Percentiles rank a stretch among this genome's conserved stretches.
These are phyloP conservation scores for Tetramorium bicarinatum DNA, from an alignment of 2,888 invertebrate species.

Conservation along the genomic window DNA sequence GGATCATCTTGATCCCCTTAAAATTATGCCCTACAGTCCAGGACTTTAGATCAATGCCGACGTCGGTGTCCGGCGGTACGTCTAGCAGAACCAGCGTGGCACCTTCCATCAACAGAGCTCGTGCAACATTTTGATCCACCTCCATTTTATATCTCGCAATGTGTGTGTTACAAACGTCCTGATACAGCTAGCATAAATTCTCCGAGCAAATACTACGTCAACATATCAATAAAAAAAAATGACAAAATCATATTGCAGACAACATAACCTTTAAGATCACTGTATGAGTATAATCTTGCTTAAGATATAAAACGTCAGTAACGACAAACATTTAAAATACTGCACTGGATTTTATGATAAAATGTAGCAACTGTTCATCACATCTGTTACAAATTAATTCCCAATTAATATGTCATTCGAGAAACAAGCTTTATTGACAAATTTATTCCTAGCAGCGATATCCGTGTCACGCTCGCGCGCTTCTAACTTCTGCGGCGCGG, in stretches of 20 bases:
- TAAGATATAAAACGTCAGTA: not conserved
- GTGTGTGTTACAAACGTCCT: constrained; percentile 25
- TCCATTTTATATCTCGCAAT: constrained; percentile 78
- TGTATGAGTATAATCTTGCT: not conserved
- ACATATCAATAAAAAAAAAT: not conserved
- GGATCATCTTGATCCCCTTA: constrained; percentile 99
- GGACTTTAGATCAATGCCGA: constrained; percentile 97
- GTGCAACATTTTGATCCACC: constrained; percentile 93
- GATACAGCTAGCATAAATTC: not conserved
- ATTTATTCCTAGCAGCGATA: not conserved
- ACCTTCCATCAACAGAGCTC: constrained; percentile 92
- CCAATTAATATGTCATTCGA: not conserved
- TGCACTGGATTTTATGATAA: not conserved
- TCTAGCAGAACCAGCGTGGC: constrained; percentile 94
- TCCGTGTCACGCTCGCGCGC: not conserved
- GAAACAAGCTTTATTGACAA: not conserved
- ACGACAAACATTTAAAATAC: not conserved
- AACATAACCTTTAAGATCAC: constrained; percentile 1
- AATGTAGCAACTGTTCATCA: not conserved
- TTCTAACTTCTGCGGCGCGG: not conserved
- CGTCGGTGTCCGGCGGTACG: constrained; percentile 96
- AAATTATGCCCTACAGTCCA: constrained; percentile 97
- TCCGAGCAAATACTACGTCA: not conserved
- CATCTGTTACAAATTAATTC: not conserved
- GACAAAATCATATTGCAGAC: not conserved